Evolutionary conservation across 2,888 invertebrate species (phyloP).

Genomic region (Coremacera marginata): DNA sequence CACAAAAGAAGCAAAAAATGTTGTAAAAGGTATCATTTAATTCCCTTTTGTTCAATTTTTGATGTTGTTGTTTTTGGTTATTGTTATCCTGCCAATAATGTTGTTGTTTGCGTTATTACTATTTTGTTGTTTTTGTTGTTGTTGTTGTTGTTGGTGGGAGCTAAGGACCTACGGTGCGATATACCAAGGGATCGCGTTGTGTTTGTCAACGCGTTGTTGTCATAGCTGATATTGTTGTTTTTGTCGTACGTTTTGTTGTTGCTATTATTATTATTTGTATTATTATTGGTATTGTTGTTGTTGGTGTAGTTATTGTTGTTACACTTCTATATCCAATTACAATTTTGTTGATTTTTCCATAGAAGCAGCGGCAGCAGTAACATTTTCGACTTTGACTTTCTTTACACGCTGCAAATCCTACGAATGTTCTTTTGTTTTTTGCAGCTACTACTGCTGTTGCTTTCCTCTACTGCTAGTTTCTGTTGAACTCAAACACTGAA

Average conservation of each 20-base stretch:
- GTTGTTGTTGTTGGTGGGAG: background rate
- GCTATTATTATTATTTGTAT: too few species aligned
- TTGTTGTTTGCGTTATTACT: background rate
- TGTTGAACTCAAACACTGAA: too few species aligned
- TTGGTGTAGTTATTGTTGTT: constrained; percentile 17
- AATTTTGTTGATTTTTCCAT: constrained; percentile 10
- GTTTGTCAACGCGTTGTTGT: constrained; percentile 17
- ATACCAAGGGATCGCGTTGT: constrained; percentile 5
- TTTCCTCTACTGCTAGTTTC: too few species aligned
- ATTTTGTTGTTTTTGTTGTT: background rate
- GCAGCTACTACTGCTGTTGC: background rate
- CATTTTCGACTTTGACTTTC: background rate
- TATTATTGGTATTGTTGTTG: background rate
- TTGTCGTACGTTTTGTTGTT: constrained; percentile 19
- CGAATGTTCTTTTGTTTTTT: background rate
- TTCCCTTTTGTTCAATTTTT: constrained; percentile 25
- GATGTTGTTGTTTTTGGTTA: background rate
- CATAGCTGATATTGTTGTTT: constrained; percentile 19
- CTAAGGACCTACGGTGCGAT: constrained; percentile 14
- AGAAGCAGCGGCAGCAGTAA: background rate
- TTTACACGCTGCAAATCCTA: background rate
- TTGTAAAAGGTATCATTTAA: constrained; percentile 35
- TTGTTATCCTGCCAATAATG: constrained; percentile 18
- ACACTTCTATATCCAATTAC: constrained; percentile 9
- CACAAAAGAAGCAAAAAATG: constrained; percentile 7